phyloP scores from a whole-genome alignment of 2,888 invertebrate species.

The Parthenolecanium corni region DNA sequence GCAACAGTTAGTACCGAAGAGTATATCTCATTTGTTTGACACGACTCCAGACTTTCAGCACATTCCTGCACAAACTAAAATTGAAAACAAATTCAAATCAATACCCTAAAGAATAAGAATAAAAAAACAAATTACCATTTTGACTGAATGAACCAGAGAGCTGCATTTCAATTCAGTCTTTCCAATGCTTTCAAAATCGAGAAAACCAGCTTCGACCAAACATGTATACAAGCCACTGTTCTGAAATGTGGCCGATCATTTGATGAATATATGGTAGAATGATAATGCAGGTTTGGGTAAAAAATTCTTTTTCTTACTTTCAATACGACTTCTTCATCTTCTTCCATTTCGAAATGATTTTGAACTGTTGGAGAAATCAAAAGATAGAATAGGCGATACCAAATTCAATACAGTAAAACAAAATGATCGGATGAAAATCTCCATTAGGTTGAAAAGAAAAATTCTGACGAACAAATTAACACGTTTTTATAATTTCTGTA shows the following conservation, averaged over 20 bases:
- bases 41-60: not conserved
- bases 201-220: conserved; percentile 12
- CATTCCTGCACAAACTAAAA: not conserved
- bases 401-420: too few relatives aligned
- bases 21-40: too few relatives aligned
- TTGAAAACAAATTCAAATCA: too few relatives aligned
- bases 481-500: too few relatives aligned
- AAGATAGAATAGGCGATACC: too few relatives aligned
- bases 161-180: not conserved
- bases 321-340: conserved; percentile 14
- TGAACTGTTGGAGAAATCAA: too few relatives aligned
- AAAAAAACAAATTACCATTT: not conserved
- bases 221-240: conserved; percentile 16
- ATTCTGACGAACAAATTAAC: too few relatives aligned
- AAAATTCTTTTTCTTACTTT: not conserved
- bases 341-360: too few relatives aligned
- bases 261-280: not conserved
- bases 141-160: not conserved
- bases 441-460: too few relatives aligned
- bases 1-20: not conserved
- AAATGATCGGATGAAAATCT: too few relatives aligned
- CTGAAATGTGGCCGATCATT: not conserved
- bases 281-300: not conserved
- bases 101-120: too few relatives aligned
- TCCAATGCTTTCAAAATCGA: conserved; percentile 16